phyloP scores from a whole-genome alignment of 2,797 vertebrate species.

The Erithacus rubecula region DNA sequence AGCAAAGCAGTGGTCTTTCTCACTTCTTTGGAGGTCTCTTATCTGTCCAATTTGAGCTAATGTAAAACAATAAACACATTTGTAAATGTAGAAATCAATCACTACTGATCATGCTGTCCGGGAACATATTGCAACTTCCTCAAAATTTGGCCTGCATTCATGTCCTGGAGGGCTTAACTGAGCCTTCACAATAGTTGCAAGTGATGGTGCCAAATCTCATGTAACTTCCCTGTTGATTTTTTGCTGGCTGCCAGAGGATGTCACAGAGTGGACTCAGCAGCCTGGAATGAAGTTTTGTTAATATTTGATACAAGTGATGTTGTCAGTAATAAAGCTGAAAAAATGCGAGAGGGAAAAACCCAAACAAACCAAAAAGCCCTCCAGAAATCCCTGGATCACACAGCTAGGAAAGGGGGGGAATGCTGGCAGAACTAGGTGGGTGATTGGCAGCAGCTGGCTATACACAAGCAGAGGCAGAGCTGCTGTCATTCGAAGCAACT shows the following conservation, averaged over 20 bases:
- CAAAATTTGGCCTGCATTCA: background rate
- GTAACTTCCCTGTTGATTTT: conserved; percentile 8
- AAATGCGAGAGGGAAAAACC: background rate
- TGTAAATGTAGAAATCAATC: conserved; percentile 7
- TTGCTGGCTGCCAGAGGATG: conserved; percentile 4
- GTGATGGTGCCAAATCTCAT: background rate
- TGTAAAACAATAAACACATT: background rate
- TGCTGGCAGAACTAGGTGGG: background rate
- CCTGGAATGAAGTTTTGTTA: background rate
- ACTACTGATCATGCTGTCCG: background rate
- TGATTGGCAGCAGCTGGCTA: background rate
- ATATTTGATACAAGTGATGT: background rate
- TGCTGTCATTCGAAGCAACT: background rate
- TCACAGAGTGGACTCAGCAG: background rate
- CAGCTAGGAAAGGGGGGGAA: background rate
- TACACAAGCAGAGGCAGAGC: background rate
- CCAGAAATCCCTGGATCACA: background rate
- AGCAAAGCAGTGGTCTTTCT: background rate
- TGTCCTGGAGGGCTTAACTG: conserved; percentile 26
- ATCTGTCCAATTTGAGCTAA: background rate
- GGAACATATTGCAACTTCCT: conserved; percentile 33
- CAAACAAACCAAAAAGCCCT: background rate
- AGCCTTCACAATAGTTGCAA: conserved; percentile 3
- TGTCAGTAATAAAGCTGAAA: background rate
- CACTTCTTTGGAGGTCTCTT: background rate